These are phyloP conservation scores for Clivina fossor DNA, from an alignment of 2,888 invertebrate species.

Conservation along the genomic window DNA sequence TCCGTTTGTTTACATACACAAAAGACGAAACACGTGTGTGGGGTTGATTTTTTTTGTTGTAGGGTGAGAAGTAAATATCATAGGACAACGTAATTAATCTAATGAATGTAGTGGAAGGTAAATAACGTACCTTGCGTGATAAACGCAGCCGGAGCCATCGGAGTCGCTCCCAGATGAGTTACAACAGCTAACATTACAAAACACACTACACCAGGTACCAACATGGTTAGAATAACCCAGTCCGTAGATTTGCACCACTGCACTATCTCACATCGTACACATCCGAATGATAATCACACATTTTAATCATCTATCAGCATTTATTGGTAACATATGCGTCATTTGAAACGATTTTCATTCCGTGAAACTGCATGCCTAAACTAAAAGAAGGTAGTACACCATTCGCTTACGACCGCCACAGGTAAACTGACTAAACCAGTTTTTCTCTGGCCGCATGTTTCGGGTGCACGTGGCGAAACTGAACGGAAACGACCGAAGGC, in stretches of 20 bases:
- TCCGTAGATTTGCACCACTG: conserved; percentile 10
- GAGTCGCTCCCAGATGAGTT: conserved; percentile 28
- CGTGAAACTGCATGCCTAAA: conserved; percentile 19
- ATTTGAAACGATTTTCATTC: conserved; percentile 11
- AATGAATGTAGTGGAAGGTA: too few species aligned
- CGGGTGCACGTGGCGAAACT: conserved; percentile 25
- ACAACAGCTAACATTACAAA: conserved; percentile 26
- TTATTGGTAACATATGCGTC: conserved; percentile 18
- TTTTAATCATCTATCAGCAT: conserved; percentile 11
- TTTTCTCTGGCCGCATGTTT: conserved; percentile 31
- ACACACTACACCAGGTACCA: conserved; percentile 25
- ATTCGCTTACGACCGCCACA: conserved; percentile 12
- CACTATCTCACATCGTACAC: conserved; percentile 31
- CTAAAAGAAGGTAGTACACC: conserved; percentile 9
- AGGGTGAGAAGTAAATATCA: not conserved
- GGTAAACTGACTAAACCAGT: conserved; percentile 21
- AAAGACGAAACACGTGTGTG: too few species aligned
- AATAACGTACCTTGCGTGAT: conserved; percentile 23
- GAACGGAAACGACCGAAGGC: conserved; percentile 8
- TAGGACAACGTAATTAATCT: conserved; percentile 4
- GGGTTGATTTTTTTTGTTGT: too few species aligned
- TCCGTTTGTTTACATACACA: too few species aligned
- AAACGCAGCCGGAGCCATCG: conserved; percentile 18
- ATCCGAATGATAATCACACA: conserved; percentile 15
- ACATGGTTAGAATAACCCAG: conserved; percentile 8